Evolutionary conservation across 2,113 vertebrate species (phyloP).

Genomic region (Otocyon megalotis): DNA sequence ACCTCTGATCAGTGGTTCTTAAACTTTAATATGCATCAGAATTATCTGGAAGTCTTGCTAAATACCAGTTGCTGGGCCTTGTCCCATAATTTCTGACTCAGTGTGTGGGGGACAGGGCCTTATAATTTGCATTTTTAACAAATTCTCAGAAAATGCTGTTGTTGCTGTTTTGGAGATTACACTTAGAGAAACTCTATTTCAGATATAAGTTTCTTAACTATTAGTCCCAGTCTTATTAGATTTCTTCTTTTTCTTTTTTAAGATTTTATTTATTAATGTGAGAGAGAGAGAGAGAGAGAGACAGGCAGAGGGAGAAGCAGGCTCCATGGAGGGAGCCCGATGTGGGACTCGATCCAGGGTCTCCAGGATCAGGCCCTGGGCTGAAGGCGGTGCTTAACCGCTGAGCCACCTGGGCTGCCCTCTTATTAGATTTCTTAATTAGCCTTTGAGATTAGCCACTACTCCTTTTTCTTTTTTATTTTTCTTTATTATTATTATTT

Average conservation of each 20-base stretch:
- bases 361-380: too few relatives aligned
- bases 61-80: background rate
- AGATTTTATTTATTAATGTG: too few relatives aligned
- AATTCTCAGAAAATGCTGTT: background rate
- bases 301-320: too few relatives aligned
- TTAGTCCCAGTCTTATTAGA: background rate
- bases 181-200: background rate
- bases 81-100: constrained; percentile 3
- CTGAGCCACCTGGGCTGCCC: too few relatives aligned
- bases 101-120: background rate
- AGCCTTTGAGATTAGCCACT: background rate
- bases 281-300: too few relatives aligned
- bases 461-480: background rate
- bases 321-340: too few relatives aligned
- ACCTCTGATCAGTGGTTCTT: background rate
- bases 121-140: background rate
- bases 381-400: too few relatives aligned
- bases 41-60: constrained; percentile 1
- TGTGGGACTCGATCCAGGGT: too few relatives aligned
- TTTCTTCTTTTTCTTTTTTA: background rate
- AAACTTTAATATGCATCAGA: background rate
- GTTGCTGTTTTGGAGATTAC: background rate
- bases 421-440: background rate
- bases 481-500: too few relatives aligned
- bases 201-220: background rate